phyloP scores from a whole-genome alignment of 2,113 vertebrate species.

The Tichodroma muraria region DNA sequence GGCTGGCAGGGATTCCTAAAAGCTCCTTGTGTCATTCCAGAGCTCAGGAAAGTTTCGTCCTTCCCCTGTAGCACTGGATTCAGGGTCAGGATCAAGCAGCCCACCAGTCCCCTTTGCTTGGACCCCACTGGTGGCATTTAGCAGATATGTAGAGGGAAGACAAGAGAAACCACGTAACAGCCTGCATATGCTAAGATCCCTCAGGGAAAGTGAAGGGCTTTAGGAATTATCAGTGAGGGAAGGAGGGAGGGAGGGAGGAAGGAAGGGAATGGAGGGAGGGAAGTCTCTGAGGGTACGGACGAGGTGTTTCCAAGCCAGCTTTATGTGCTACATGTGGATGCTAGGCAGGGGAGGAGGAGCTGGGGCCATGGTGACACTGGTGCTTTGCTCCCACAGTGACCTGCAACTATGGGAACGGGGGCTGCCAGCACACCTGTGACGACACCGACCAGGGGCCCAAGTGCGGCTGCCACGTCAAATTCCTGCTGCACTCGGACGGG shows the following conservation, averaged over 20 bases:
- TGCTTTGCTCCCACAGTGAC: constrained; percentile 80
- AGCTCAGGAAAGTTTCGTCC: not conserved
- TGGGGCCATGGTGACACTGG: accelerated
- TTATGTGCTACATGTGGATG: accelerated
- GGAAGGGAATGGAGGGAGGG: not conserved
- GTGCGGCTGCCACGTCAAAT: constrained; percentile 95
- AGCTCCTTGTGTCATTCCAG: constrained; percentile 8
- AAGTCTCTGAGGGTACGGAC: accelerated
- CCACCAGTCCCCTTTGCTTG: not conserved
- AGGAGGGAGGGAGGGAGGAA: not conserved
- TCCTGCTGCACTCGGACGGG: constrained; percentile 88
- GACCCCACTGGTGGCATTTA: not conserved
- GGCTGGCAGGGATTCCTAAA: not conserved
- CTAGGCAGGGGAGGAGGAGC: not conserved
- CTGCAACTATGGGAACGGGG: constrained; percentile 97
- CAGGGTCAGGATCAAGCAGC: not conserved
- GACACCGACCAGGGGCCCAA: constrained; percentile 93
- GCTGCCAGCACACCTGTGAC: constrained; percentile 96
- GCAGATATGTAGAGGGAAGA: not conserved
- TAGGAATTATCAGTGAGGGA: not conserved
- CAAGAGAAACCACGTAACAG: not conserved
- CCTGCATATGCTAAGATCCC: not conserved
- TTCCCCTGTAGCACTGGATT: not conserved
- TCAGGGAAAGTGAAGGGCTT: not conserved
- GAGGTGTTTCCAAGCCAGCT: not conserved